A percentile compares a stretch with the other conserved stretches of the same genome.
phyloP scores from a whole-genome alignment of 2,888 invertebrate species.

The Lagria hirta region DNA sequence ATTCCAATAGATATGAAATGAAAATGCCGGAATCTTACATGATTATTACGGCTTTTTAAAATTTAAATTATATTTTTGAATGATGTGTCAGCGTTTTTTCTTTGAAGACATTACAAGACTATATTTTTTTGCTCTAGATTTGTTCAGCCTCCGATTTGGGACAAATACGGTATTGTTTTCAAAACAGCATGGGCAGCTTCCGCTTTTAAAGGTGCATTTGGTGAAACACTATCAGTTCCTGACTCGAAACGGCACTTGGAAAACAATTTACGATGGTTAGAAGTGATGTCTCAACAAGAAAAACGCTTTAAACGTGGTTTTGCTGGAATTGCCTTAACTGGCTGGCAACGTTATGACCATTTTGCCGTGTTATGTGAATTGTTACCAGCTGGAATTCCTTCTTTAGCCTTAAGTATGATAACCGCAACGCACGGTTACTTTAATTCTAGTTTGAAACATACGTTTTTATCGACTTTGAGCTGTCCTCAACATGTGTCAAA shows the following conservation, averaged over 20 bases:
- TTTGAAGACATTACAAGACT: no score
- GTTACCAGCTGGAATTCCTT: constrained; percentile 66
- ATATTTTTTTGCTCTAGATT: no score
- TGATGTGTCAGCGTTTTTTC: no score
- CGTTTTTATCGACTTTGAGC: constrained; percentile 56
- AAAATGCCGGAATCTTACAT: no score
- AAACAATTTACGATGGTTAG: constrained; percentile 70
- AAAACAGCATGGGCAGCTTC: constrained; percentile 72
- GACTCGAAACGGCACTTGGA: constrained; percentile 68
- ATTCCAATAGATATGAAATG: no score
- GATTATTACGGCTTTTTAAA: no score
- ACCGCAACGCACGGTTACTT: constrained; percentile 64
- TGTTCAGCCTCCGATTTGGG: constrained; percentile 61
- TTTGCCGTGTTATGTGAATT: constrained; percentile 70
- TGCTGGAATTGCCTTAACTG: constrained; percentile 60
- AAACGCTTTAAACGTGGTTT: constrained; percentile 58
- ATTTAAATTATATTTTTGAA: no score
- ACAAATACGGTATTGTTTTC: constrained; percentile 68
- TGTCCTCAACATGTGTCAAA: constrained; percentile 55
- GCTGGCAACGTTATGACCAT: constrained; percentile 70
- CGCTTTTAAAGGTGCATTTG: constrained; percentile 76
- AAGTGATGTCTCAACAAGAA: constrained; percentile 64
- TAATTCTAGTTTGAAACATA: constrained; percentile 57
- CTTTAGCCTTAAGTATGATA: constrained; percentile 64
- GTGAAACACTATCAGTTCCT: constrained; percentile 68